phyloP scores from a whole-genome alignment of 2,113 vertebrate species.

The Bungarus multicinctus region DNA sequence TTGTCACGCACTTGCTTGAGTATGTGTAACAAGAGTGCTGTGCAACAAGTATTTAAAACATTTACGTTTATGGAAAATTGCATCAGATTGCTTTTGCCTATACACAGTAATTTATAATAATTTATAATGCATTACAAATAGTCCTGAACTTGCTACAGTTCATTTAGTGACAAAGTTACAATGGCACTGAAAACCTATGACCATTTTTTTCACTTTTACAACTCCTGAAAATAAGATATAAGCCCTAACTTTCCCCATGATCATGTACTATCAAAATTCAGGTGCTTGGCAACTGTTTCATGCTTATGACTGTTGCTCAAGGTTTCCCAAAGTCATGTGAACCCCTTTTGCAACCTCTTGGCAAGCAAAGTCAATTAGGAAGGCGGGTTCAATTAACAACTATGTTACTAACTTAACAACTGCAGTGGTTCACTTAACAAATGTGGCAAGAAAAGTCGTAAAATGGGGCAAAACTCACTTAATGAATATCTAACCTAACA shows the following conservation, averaged over 20 bases:
- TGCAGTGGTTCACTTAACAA: neutral
- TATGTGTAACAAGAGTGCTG: constrained; percentile 1
- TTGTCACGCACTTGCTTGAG: neutral
- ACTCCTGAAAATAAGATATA: neutral
- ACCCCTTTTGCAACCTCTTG: neutral
- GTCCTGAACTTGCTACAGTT: neutral
- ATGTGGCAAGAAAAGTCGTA: neutral
- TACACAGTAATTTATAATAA: neutral
- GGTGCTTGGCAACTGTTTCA: neutral
- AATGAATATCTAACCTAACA: neutral
- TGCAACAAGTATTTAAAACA: neutral
- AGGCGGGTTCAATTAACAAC: neutral
- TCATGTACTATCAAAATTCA: neutral
- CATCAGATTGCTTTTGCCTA: neutral
- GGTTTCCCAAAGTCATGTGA: neutral
- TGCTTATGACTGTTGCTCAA: neutral
- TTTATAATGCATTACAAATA: neutral
- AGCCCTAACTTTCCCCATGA: neutral
- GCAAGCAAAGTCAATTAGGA: neutral
- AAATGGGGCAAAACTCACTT: neutral
- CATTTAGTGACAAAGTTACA: neutral
- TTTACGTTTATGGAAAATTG: neutral
- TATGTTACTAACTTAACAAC: neutral
- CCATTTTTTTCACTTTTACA: neutral
- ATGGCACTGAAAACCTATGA: neutral